phyloP scores from a whole-genome alignment of 2,888 invertebrate genomes.

The Drosophila leonis region DNA sequence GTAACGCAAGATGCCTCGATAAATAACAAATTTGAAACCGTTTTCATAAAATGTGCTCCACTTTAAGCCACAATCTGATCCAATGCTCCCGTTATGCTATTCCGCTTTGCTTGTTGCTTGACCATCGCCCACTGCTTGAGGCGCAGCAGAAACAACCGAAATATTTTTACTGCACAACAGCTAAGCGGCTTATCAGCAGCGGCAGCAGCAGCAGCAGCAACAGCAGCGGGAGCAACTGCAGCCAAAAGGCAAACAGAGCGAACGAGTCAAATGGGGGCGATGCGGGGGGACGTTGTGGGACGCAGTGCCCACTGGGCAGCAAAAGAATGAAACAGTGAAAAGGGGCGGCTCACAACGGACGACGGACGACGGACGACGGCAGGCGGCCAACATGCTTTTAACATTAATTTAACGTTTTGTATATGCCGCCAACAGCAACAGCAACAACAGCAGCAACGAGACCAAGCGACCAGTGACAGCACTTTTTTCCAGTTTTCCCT shows the following conservation, averaged over 20 bases:
- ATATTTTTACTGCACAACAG: conserved; percentile 66
- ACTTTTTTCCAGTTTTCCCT: conserved; percentile 4
- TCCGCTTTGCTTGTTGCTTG: conserved; percentile 32
- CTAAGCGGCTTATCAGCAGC: conserved; percentile 67
- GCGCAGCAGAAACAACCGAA: conserved; percentile 40
- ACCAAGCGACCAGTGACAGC: conserved; percentile 30
- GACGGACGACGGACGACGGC: not conserved
- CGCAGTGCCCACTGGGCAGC: conserved; percentile 31
- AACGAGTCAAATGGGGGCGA: not conserved
- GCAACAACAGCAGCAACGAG: conserved; percentile 6
- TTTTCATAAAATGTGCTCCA: conserved; percentile 12
- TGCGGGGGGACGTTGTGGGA: not conserved
- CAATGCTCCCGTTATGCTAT: conserved; percentile 40
- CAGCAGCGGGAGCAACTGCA: conserved; percentile 41
- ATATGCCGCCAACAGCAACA: conserved; percentile 27
- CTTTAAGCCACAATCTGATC: conserved; percentile 39
- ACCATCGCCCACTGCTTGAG: conserved; percentile 45
- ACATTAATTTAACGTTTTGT: conserved; percentile 67
- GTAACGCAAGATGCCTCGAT: conserved; percentile 6
- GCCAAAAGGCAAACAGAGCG: conserved; percentile 57
- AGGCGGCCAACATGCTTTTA: conserved; percentile 51
- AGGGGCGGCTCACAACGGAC: conserved; percentile 8
- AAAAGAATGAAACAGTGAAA: conserved; percentile 18
- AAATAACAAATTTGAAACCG: not conserved
- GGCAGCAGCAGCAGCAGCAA: conserved; percentile 2